Evolutionary conservation across 2,888 invertebrate genomes (phyloP).

Genomic region (Sphecodes monilicornis): DNA sequence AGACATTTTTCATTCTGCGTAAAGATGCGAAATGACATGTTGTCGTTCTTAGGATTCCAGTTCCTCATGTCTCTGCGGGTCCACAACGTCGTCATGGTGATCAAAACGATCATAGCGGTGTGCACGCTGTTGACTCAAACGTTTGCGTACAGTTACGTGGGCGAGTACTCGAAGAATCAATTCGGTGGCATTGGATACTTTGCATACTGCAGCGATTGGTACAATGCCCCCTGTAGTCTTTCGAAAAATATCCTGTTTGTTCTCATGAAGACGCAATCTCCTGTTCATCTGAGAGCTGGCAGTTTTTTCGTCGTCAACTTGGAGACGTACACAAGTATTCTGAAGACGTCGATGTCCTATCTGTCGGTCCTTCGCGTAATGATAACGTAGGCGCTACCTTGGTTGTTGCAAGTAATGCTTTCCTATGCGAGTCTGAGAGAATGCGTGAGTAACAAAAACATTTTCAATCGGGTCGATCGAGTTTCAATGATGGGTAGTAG

Average conservation of each 20-base stretch:
- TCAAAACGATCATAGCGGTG: slow-evolving; percentile 11
- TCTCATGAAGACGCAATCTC: not conserved
- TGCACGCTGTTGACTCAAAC: slow-evolving; percentile 1
- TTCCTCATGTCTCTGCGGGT: slow-evolving; percentile 18
- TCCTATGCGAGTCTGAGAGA: not conserved
- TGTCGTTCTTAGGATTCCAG: slow-evolving; percentile 35
- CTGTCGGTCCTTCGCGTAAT: slow-evolving; percentile 35
- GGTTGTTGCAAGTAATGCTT: too few relatives aligned
- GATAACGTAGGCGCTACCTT: slow-evolving; percentile 9
- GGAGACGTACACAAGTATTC: slow-evolving; percentile 31
- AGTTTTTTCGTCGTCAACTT: slow-evolving; percentile 29
- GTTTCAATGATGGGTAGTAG: not conserved
- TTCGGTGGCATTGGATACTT: slow-evolving; percentile 21
- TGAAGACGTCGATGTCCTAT: slow-evolving; percentile 37
- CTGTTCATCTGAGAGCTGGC: too few relatives aligned
- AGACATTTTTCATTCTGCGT: too few relatives aligned
- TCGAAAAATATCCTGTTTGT: slow-evolving; percentile 4
- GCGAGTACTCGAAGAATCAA: slow-evolving; percentile 31
- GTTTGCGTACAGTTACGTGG: slow-evolving; percentile 37
- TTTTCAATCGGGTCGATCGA: not conserved
- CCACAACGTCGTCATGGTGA: not conserved
- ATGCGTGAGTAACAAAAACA: not conserved
- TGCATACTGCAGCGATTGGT: slow-evolving; percentile 23
- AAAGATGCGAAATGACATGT: too few relatives aligned
- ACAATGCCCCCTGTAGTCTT: not conserved